Conservation (phyloP, 2,888 invertebrate genomes). For the Apantesis nais region DNA sequence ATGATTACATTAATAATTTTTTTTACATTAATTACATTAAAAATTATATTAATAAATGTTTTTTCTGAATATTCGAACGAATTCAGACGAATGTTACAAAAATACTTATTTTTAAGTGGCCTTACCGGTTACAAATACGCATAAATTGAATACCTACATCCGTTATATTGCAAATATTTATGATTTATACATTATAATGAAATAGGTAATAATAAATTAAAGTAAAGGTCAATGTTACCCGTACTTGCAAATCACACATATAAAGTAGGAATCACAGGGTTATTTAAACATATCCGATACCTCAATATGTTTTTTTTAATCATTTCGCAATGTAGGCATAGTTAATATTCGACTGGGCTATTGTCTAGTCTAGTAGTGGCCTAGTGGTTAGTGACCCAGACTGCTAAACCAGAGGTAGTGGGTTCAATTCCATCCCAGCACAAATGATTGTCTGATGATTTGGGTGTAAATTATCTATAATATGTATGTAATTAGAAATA, state of each 20-base stretch:
- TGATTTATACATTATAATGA: neutral
- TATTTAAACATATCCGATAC: neutral
- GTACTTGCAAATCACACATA: neutral
- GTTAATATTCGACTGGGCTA: too few species aligned
- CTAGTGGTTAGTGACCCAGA: too few species aligned
- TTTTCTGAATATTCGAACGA: neutral
- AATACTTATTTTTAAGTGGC: neutral
- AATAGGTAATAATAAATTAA: neutral
- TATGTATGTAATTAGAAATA: too few species aligned
- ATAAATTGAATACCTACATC: neutral
- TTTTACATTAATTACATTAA: too few species aligned
- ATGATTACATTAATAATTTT: too few species aligned
- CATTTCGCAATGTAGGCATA: too few species aligned
- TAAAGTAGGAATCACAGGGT: neutral
- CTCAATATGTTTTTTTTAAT: neutral
- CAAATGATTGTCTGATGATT: too few species aligned
- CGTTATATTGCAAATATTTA: neutral
- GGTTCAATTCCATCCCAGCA: too few species aligned
- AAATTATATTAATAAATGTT: neutral
- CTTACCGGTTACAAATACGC: conserved; percentile 5
- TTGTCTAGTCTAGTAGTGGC: too few species aligned
- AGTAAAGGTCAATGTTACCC: neutral
- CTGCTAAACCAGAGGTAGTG: too few species aligned
- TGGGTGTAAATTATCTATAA: too few species aligned
- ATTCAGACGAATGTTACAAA: neutral